Evolutionary conservation across 2,797 vertebrate species (phyloP).

Genomic region (Myotis daubentonii): DNA sequence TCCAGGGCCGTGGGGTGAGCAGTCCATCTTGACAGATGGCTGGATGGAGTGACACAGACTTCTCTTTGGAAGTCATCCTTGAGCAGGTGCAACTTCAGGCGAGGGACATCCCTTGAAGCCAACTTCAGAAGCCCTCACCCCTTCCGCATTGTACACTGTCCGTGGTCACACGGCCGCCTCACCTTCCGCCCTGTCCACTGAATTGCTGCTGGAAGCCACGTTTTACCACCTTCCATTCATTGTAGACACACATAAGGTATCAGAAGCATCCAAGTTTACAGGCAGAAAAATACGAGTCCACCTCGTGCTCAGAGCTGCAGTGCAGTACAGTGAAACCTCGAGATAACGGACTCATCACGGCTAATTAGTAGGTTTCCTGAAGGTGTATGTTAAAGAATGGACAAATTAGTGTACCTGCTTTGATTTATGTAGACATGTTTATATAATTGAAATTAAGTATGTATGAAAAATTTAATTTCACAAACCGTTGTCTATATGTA

Average conservation of each 20-base stretch:
- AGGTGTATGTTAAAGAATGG: too few relatives aligned
- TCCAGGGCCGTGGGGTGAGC: background rate
- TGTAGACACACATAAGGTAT: background rate
- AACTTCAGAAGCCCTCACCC: background rate
- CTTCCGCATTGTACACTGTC: background rate
- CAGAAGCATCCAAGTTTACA: background rate
- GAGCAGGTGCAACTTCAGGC: background rate
- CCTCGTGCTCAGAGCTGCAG: background rate
- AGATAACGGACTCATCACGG: too few relatives aligned
- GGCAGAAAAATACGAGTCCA: background rate
- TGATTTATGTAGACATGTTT: too few relatives aligned
- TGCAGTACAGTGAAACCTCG: background rate
- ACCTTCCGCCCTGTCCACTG: background rate
- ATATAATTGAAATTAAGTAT: rapidly evolving
- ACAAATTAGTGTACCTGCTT: too few relatives aligned
- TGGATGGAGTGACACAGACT: background rate
- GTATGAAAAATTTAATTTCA: too few relatives aligned
- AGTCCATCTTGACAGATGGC: background rate
- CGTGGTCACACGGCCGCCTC: background rate
- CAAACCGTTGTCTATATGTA: too few relatives aligned
- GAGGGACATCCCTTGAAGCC: background rate
- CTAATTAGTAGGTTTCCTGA: too few relatives aligned
- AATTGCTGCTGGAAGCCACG: background rate
- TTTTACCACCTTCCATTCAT: background rate
- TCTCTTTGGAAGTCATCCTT: background rate